Percentiles rank a stretch among this genome's conserved stretches.
These are phyloP conservation scores for Aphelenchoides fujianensis DNA, from an alignment of 1,140 invertebrate genomes.

Conservation along the genomic window DNA sequence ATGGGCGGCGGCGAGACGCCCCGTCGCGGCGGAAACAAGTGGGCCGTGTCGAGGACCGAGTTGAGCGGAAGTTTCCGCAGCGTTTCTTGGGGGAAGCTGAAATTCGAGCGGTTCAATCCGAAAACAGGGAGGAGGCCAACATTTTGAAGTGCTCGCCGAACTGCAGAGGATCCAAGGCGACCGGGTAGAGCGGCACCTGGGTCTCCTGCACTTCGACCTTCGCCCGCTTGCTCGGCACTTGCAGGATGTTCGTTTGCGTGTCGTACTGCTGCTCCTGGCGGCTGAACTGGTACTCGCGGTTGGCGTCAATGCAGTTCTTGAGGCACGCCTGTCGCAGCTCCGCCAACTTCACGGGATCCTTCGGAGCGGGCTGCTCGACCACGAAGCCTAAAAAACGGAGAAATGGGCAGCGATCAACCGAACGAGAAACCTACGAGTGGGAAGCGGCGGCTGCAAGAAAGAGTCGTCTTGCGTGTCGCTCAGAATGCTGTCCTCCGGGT, in stretches of 20 bases:
- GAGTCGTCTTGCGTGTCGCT: conserved; percentile 1
- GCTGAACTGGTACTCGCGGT: conserved; percentile 7
- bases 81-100: conserved; percentile 32
- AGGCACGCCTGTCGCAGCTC: conserved; percentile 3
- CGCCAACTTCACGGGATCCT: conserved; percentile 15
- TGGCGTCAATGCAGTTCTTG: conserved; percentile 18
- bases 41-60: conserved; percentile 43
- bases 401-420: too few species aligned
- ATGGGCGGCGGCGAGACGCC: conserved; percentile 36
- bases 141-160: conserved; percentile 29
- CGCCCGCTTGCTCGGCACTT: conserved; percentile 19
- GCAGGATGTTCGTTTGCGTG: conserved; percentile 11
- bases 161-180: conserved; percentile 42
- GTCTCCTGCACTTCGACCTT: conserved; percentile 45
- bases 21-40: conserved; percentile 39
- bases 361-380: not conserved
- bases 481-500: conserved; percentile 6
- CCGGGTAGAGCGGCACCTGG: conserved; percentile 39
- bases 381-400: conserved; percentile 9
- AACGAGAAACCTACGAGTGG: too few species aligned
- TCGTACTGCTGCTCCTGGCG: conserved; percentile 20
- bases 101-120: too few species aligned
- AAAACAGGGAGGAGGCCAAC: too few species aligned
- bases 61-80: conserved; percentile 35
- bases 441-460: too few species aligned